A percentile compares a stretch with the other conserved stretches of the same genome.
phyloP scores from a whole-genome alignment of 2,888 invertebrate genomes.

The Romanomermis culicivorax region DNA sequence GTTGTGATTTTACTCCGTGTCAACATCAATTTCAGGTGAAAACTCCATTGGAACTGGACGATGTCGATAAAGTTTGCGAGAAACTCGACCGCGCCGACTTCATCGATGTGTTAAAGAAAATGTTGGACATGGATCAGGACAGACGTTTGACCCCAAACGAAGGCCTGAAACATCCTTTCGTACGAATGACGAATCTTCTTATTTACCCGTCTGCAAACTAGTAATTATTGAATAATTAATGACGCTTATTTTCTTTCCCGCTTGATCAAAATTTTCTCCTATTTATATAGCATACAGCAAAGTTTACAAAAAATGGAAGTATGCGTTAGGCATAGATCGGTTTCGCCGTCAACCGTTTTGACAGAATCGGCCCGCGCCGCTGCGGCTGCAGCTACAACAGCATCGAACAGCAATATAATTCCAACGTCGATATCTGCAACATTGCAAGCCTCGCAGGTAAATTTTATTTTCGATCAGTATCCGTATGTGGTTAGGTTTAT shows the following conservation, averaged over 20 bases:
- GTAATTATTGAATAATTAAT: conserved; percentile 14
- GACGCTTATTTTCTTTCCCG: no score
- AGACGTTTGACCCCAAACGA: conserved; percentile 43
- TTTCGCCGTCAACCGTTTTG: conserved; percentile 2
- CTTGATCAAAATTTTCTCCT: no score
- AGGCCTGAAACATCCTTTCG: conserved; percentile 23
- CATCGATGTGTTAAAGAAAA: conserved; percentile 84
- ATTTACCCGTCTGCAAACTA: conserved; percentile 17
- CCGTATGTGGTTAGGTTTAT: no score
- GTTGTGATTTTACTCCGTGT: no score
- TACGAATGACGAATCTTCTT: conserved; percentile 21
- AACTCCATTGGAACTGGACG: conserved; percentile 87
- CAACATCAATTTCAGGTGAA: conserved; percentile 68
- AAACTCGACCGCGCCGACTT: conserved; percentile 91
- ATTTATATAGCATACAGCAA: not conserved
- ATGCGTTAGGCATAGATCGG: not conserved
- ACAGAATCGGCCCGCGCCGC: not conserved
- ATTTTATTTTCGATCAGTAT: not conserved
- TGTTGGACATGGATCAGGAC: conserved; percentile 95
- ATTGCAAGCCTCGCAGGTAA: not conserved
- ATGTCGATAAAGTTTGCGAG: conserved; percentile 81
- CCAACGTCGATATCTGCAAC: not conserved
- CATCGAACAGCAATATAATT: not conserved
- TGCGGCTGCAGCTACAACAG: not conserved
- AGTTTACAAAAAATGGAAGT: conserved; percentile 2